Evolutionary conservation across 2,113 vertebrate species (phyloP).

Genomic region (Pampusana beccarii): DNA sequence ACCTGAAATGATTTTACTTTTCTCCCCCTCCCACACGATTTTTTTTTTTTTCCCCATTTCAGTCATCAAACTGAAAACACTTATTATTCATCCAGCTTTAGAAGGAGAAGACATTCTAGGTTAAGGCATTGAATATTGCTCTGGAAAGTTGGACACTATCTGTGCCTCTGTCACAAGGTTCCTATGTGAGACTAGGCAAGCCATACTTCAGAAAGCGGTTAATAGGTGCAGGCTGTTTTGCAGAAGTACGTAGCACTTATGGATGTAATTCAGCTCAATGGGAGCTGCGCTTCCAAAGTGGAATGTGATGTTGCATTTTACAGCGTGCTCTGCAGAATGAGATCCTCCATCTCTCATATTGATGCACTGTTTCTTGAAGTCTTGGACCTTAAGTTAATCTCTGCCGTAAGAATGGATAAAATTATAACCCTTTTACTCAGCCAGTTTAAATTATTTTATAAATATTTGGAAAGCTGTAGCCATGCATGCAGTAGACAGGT

Average conservation of each 20-base stretch:
- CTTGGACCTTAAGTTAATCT: not conserved
- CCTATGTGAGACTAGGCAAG: not conserved
- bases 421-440: not conserved
- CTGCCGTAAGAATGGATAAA: not conserved
- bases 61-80: not conserved
- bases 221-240: not conserved
- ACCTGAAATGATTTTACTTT: not conserved
- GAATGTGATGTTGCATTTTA: not conserved
- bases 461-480: not conserved
- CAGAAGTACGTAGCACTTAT: not conserved
- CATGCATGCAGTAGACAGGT: not conserved
- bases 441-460: not conserved
- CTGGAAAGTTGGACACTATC: not conserved
- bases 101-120: not conserved
- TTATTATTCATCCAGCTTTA: not conserved
- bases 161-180: not conserved
- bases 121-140: not conserved
- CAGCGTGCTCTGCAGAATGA: not conserved
- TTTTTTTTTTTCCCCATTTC: not conserved
- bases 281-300: not conserved
- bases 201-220: not conserved
- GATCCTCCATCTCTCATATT: not conserved
- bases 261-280: not conserved
- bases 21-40: accelerated
- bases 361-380: not conserved